Base-by-base conservation (phyloP, 2,113 vertebrate genomes). In the Ophiodon elongatus region DNA sequence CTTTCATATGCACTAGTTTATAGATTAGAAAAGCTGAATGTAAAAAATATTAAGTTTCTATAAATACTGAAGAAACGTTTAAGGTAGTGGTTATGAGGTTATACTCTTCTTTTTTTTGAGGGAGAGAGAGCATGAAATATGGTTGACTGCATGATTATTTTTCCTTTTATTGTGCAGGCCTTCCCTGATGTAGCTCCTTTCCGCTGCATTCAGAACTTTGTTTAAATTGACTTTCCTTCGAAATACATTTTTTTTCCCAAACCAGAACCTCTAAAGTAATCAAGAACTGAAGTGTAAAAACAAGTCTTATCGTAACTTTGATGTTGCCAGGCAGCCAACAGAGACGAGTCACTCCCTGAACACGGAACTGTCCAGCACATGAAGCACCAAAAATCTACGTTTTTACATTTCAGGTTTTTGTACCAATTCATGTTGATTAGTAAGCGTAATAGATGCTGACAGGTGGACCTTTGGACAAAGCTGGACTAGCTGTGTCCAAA, bases 1-100 rank as follows among this genome's bases (percentile, higher is more conserved):
- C 67, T 80, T 83, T 80, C 59, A 57, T 67, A 73, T 65, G 62
- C 63, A 11, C 47, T 50, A 14, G 47, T 74, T 76, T 35, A 67
- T 87, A 72, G 73, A 76, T 77, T 39, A 80, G 60, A 81, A 50
- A 72, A 25, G 8, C 47, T 76, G 35, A 45, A 76, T 31, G 31
- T 62, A 57, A 80, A 81, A 63, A 63, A 66, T 50, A 39, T 33
- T 31, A 59, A 68, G 73, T 39, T 76, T n/a, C 54, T 79, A 25
- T 17, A 9, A 68, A 76, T 68, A 69, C 56, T 57, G 10, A 73
- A 15, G 56, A 31, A 37, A 76, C 21, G 45, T 65, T 15, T 7
- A 29, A 31, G 25, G 3, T 60, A 23, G 8, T 54, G 9, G 27
- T 68, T 45, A 5, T 21, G 4, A 35, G 23, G n/a, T 19, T 27